phyloP scores from a whole-genome alignment of 2,888 invertebrate genomes.

The Agrotis exclamationis region DNA sequence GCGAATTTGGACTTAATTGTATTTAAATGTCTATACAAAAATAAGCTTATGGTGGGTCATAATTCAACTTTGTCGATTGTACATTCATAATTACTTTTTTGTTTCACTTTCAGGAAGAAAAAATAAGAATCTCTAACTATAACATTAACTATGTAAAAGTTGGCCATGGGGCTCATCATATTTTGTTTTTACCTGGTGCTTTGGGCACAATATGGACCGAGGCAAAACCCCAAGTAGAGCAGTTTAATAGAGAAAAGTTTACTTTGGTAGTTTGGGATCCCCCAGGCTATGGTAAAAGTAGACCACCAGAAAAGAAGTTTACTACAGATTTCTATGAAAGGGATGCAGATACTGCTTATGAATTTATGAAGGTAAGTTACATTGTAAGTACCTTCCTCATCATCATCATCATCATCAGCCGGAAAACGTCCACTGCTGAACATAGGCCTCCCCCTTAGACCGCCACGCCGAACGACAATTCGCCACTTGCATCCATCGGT shows the following conservation, averaged over 20 bases:
- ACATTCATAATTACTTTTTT: too few relatives aligned
- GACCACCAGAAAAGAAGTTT: slow-evolving; percentile 94
- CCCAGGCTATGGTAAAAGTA: slow-evolving; percentile 96
- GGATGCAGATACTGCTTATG: slow-evolving; percentile 94
- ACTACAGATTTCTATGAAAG: slow-evolving; percentile 93
- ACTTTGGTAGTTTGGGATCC: slow-evolving; percentile 95
- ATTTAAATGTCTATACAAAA: too few relatives aligned
- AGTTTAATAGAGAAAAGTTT: slow-evolving; percentile 92
- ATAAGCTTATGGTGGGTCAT: too few relatives aligned
- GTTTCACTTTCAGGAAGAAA: slow-evolving; percentile 89
- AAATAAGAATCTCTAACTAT: slow-evolving; percentile 91
- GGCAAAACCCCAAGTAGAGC: slow-evolving; percentile 94
- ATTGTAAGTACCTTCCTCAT: too few relatives aligned
- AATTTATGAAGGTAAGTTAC: slow-evolving; percentile 92
- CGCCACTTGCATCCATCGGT: too few relatives aligned
- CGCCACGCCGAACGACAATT: too few relatives aligned
- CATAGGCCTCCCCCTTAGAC: too few relatives aligned
- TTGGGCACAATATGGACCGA: slow-evolving; percentile 96
- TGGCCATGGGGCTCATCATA: slow-evolving; percentile 91
- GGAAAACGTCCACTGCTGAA: too few relatives aligned
- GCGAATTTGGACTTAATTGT: too few relatives aligned
- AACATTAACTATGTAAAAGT: slow-evolving; percentile 91
- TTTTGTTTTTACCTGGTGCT: slow-evolving; percentile 95
- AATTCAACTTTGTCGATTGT: too few relatives aligned
- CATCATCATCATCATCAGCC: too few relatives aligned